Conservation (phyloP, 2,888 invertebrate genomes). For the Chymomyza caudatula region DNA sequence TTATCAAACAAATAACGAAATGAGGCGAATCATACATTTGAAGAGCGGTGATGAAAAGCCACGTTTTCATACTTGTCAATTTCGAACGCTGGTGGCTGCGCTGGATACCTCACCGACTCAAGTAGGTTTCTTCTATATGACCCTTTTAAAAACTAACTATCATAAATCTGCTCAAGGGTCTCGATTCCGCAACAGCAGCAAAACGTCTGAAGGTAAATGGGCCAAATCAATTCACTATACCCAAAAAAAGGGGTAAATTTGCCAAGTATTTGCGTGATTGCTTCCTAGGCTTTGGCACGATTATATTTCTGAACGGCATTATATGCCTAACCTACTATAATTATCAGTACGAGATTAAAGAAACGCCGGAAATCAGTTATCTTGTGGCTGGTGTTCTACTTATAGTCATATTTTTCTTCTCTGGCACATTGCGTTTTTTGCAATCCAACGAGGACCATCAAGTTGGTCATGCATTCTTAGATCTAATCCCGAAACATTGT, state of each 20-base stretch:
- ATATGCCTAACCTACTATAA: conserved; percentile 12
- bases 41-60: too few relatives aligned
- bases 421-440: conserved; percentile 20
- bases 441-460: conserved; percentile 28
- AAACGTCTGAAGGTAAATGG: conserved; percentile 29
- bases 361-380: not conserved
- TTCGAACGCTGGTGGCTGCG: too few relatives aligned
- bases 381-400: conserved; percentile 7
- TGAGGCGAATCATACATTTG: too few relatives aligned
- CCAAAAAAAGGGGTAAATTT: not conserved
- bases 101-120: not conserved
- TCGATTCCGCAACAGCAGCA: conserved; percentile 15
- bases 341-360: accelerated
- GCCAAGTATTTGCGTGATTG: conserved; percentile 2
- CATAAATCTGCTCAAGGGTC: conserved; percentile 22
- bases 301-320: conserved; percentile 11
- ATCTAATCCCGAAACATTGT: conserved; percentile 46
- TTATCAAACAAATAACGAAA: too few relatives aligned
- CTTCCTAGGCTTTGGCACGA: conserved; percentile 23
- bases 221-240: conserved; percentile 28
- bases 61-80: too few relatives aligned
- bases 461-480: conserved; percentile 28
- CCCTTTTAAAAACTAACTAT: not conserved
- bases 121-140: not conserved
- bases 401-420: conserved; percentile 13